These are phyloP conservation scores for Holacanthella duospinosa DNA, from an alignment of 2,888 invertebrate genomes.

Conservation along the genomic window DNA sequence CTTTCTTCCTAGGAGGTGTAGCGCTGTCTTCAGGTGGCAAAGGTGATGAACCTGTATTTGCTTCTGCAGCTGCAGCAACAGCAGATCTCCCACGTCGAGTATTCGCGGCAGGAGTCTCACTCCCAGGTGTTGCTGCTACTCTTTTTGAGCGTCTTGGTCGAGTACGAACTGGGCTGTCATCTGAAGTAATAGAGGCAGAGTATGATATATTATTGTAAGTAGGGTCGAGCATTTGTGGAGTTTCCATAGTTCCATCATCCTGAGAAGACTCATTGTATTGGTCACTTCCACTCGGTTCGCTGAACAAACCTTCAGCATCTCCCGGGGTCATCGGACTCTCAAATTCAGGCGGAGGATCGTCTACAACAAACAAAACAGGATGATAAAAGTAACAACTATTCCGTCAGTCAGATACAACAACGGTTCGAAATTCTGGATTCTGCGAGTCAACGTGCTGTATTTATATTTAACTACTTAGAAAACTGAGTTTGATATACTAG, in stretches of 20 bases:
- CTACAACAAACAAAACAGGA: neutral
- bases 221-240: neutral
- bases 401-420: no score
- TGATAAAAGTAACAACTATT: no score
- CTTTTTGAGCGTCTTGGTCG: constrained; percentile 6
- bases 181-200: neutral
- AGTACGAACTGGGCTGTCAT: constrained; percentile 12
- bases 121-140: neutral
- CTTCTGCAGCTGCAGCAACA: constrained; percentile 14
- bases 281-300: constrained; percentile 3
- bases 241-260: neutral
- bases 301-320: constrained; percentile 15
- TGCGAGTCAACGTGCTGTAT: no score
- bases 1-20: constrained; percentile 40
- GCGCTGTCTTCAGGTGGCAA: constrained; percentile 40
- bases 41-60: constrained; percentile 45
- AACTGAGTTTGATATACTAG: no score
- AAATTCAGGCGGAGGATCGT: constrained; percentile 60
- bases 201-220: neutral
- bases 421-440: no score
- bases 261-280: neutral
- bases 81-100: constrained; percentile 16
- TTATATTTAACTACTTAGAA: no score
- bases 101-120: constrained; percentile 13
- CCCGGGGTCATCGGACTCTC: constrained; percentile 50